Evolutionary conservation across 2,113 vertebrate species (phyloP).

Genomic region (Bos indicus): DNA sequence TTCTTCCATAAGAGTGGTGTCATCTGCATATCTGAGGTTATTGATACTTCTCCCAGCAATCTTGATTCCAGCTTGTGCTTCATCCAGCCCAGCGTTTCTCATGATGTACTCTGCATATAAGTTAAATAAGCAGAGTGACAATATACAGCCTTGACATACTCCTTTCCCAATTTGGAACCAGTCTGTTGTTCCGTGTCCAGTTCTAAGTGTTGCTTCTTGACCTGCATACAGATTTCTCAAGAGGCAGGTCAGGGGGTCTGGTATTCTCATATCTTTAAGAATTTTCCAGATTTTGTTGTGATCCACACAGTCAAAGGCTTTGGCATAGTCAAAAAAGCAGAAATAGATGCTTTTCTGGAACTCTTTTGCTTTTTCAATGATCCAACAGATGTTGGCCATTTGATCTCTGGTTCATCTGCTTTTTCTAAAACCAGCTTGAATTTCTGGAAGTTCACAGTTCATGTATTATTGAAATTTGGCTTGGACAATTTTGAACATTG

Average conservation of each 20-base stretch:
- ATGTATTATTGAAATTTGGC: background rate
- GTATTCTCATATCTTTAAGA: background rate
- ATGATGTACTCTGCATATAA: background rate
- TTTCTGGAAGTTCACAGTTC: background rate
- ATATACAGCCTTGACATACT: background rate
- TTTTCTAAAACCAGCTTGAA: background rate
- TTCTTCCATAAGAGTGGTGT: background rate
- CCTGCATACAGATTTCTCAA: background rate
- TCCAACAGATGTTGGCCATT: background rate
- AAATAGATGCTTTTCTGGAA: background rate
- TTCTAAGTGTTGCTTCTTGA: background rate
- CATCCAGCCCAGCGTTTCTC: background rate
- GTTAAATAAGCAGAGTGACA: background rate
- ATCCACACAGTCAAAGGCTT: background rate
- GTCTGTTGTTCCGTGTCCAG: background rate
- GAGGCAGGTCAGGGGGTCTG: background rate
- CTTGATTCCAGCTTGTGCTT: background rate
- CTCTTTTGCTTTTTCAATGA: background rate
- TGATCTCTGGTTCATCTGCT: background rate
- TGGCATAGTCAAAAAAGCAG: background rate
- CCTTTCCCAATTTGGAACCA: too few species aligned
- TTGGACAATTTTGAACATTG: background rate
- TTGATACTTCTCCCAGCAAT: rapidly evolving
- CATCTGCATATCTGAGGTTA: background rate
- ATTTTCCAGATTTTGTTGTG: background rate